Percentiles rank a stretch among this genome's conserved stretches.
Conservation (phyloP, 1,140 invertebrate genomes). For the Cyphomyrmex costatus region DNA sequence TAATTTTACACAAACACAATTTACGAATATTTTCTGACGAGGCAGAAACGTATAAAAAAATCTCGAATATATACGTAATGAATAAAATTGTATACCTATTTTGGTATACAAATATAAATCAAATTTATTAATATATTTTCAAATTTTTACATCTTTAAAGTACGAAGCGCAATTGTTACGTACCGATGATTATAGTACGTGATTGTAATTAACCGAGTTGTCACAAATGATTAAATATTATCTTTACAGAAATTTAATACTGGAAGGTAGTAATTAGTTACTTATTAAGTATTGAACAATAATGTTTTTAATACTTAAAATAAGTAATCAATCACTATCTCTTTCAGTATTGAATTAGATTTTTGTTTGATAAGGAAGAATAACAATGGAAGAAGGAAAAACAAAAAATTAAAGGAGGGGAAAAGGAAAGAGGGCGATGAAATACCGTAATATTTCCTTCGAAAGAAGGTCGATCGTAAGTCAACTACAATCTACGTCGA, state of each 20-base stretch:
- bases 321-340: too few relatives aligned
- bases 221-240: neutral
- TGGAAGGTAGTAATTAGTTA: too few relatives aligned
- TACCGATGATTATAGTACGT: neutral
- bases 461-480: neutral
- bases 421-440: neutral
- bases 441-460: neutral
- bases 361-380: neutral
- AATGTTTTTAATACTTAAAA: too few relatives aligned
- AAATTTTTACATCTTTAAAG: neutral
- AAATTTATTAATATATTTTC: neutral
- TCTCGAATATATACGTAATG: neutral
- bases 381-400: neutral
- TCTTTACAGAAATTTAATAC: too few relatives aligned
- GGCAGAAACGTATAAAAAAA: neutral
- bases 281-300: too few relatives aligned
- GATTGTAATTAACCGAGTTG: neutral
- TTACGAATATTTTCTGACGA: neutral
- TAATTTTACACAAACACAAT: neutral
- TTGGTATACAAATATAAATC: neutral
- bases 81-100: neutral
- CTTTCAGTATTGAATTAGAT: too few relatives aligned
- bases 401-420: neutral
- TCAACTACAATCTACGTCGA: neutral
- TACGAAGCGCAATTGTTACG: neutral